Evolutionary conservation across 1,140 invertebrate species (phyloP).

Genomic region (Anoplolepis gracilipes): DNA sequence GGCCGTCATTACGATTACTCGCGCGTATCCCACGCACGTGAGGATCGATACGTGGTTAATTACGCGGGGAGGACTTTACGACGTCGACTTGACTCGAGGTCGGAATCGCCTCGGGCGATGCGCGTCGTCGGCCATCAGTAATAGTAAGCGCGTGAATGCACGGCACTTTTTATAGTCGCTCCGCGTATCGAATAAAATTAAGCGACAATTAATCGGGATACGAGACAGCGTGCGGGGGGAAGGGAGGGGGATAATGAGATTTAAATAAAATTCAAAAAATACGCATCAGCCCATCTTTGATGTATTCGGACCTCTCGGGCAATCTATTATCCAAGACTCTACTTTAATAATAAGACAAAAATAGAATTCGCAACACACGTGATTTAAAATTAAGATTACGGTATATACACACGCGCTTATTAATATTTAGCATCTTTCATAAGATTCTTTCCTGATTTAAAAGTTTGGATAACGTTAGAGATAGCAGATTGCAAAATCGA

Average conservation of each 20-base stretch:
- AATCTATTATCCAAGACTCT: background rate
- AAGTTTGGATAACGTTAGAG: background rate
- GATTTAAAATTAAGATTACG: conserved; percentile 33
- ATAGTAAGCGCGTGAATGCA: conserved; percentile 40
- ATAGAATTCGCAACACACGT: background rate
- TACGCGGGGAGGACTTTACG: conserved; percentile 17
- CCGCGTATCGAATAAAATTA: conserved; percentile 13
- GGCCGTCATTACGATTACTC: conserved; percentile 30
- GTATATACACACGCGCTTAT: background rate
- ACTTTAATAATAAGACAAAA: background rate
- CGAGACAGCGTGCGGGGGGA: too few species aligned
- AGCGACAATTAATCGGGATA: conserved; percentile 43
- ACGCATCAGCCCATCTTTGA: background rate
- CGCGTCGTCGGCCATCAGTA: conserved; percentile 58
- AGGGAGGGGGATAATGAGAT: background rate
- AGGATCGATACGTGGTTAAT: conserved; percentile 22
- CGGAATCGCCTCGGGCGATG: conserved; percentile 57
- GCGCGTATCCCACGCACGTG: conserved; percentile 29
- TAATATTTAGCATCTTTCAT: background rate
- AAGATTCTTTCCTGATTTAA: background rate
- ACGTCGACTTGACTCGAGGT: conserved; percentile 26
- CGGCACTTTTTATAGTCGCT: conserved; percentile 55
- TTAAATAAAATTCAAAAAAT: conserved; percentile 28
- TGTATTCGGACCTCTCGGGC: too few species aligned
- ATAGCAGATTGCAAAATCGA: background rate